Base-by-base conservation (phyloP, 2,797 vertebrate species). In the Sebastes trivittatus region DNA sequence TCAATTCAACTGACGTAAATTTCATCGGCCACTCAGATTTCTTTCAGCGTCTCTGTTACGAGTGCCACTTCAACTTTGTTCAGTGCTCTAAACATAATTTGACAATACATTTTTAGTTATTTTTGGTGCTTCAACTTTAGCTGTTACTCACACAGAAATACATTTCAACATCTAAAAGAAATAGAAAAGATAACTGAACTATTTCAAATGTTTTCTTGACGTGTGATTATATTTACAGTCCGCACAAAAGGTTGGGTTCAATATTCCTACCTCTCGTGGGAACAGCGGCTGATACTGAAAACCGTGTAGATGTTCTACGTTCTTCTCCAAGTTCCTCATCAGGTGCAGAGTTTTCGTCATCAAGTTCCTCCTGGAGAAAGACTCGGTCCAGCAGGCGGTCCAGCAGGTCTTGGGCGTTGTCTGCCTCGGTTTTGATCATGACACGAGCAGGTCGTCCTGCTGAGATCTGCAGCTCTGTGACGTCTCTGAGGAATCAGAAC, bases 331-430 rank as follows among this genome's bases (percentile, higher is more conserved):
- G 11, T 23, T 78, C 18, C 3, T 10, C 67, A 66, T 3, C 52
- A 7, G 29, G 1, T 22, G 5, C n/a, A 2, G 6, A 18, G 42
- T 7, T 16, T 42, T 27, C 32, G 9, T 11, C 69, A 20, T 2
- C 54, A 13, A 6, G 8, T 27, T 60, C 27, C 1, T 30, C 36
- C 11, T 4, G 52, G 18, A 82, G 36, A 30, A 85, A 14, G 23
- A 80, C 4, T 42, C 49, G 65, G 58, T 83, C 64, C 75, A 92
- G 72, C 9, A 92, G 54, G 0, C 27, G 81, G 64, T 89, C 88
- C 59, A 91, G 56, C 23, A 92, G 22, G 20, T 80, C 9, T 0
- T 55, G 4, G 3, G 70, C 64, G 1, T 87, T 27, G 1, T 81
- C 36, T 3, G 25, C 22, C 1, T 85, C 18, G 1, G 86, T 82